Conservation (phyloP, 2,888 invertebrate genomes). For the Zelleria hepariella region DNA sequence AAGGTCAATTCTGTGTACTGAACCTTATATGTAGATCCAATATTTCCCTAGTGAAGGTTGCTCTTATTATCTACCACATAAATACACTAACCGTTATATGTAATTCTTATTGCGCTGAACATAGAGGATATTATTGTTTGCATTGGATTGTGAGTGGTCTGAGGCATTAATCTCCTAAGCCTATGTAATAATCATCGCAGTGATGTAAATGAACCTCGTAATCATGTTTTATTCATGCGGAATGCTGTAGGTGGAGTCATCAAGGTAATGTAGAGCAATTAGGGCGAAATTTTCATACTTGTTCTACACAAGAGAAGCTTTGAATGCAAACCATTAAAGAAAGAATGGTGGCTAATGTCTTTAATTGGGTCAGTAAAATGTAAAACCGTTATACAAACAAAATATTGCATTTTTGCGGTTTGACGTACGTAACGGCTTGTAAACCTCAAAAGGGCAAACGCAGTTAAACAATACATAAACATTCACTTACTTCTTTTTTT, state of each 20-base stretch:
- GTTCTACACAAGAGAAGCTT: no score
- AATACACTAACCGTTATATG: neutral
- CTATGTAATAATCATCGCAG: neutral
- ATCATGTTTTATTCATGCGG: slow-evolving; percentile 1
- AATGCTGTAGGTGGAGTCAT: slow-evolving; percentile 2
- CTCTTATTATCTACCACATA: neutral
- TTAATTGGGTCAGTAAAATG: no score
- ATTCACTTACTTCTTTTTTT: no score
- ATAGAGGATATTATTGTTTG: neutral
- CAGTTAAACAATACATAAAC: no score
- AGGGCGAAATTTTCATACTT: neutral
- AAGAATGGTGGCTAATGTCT: no score
- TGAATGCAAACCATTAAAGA: no score
- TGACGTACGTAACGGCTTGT: no score
- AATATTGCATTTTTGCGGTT: no score
- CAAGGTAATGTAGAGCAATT: slow-evolving; percentile 1
- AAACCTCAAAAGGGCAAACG: no score
- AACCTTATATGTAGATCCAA: slow-evolving; percentile 1
- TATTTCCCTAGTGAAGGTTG: neutral
- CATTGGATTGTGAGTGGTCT: neutral
- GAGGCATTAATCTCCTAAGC: neutral
- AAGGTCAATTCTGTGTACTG: slow-evolving; percentile 14
- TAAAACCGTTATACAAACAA: no score
- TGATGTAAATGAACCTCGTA: neutral
- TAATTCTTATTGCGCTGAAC: neutral